Evolutionary conservation across 2,113 vertebrate species (phyloP).

Genomic region (Erythrolamprus reginae): DNA sequence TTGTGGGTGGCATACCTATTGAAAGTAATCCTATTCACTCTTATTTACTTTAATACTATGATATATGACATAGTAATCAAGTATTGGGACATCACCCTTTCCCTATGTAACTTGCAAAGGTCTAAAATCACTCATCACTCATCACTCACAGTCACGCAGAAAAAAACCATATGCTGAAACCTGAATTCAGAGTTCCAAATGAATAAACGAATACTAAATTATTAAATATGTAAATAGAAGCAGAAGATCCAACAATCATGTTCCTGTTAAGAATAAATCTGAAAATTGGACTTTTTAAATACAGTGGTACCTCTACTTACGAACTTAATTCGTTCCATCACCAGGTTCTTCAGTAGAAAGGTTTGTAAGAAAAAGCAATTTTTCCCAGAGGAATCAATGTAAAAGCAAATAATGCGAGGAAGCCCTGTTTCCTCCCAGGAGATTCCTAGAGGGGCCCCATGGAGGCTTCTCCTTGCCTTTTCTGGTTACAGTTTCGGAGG

Average conservation of each 20-base stretch:
- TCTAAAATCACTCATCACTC: neutral
- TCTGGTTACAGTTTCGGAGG: too few relatives aligned
- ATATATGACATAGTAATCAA: neutral
- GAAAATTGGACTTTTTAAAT: constrained; percentile 26
- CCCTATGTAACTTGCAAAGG: neutral
- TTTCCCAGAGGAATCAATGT: too few relatives aligned
- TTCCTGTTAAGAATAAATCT: constrained; percentile 13
- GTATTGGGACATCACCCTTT: neutral
- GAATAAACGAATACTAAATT: neutral
- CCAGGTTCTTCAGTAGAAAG: too few relatives aligned
- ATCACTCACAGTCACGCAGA: neutral
- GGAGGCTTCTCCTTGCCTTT: too few relatives aligned
- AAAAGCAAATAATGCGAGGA: too few relatives aligned
- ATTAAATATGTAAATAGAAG: neutral
- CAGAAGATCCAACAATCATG: neutral
- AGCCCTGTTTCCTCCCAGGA: too few relatives aligned
- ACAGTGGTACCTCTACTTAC: too few relatives aligned
- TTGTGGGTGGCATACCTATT: neutral
- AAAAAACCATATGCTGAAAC: neutral
- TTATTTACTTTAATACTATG: neutral
- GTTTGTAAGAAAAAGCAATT: too few relatives aligned
- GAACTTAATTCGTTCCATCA: too few relatives aligned
- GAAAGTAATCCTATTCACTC: neutral
- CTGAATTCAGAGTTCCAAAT: neutral
- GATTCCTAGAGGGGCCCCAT: too few relatives aligned